These are phyloP conservation scores for Ceratoteleas bidentatus DNA, from an alignment of 1,140 invertebrate genomes.

Conservation along the genomic window DNA sequence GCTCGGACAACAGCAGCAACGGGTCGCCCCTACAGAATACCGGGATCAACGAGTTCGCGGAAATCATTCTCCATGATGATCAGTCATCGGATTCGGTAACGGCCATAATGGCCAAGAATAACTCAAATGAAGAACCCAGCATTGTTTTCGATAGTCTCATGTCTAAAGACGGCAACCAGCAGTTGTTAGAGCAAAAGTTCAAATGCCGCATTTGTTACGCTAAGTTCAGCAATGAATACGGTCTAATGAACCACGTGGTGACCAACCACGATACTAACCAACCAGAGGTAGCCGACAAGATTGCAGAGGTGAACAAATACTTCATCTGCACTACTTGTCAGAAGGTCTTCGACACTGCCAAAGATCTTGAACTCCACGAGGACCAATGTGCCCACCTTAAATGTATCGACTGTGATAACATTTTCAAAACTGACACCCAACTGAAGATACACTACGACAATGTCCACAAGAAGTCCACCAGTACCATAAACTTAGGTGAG, in stretches of 20 bases:
- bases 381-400: slow-evolving; percentile 16
- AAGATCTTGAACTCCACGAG: slow-evolving; percentile 31
- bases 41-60: slow-evolving; percentile 33
- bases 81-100: not conserved
- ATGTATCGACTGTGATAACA: slow-evolving; percentile 24
- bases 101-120: not conserved
- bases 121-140: not conserved
- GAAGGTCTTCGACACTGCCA: slow-evolving; percentile 23
- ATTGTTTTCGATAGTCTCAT: too few species aligned
- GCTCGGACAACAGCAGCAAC: not conserved
- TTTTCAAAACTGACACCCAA: slow-evolving; percentile 38
- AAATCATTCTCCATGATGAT: slow-evolving; percentile 38
- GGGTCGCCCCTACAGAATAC: slow-evolving; percentile 21
- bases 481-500: not conserved
- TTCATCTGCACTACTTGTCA: slow-evolving; percentile 48
- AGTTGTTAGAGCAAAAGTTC: not conserved
- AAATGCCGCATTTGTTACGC: slow-evolving; percentile 46
- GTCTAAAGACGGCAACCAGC: too few species aligned
- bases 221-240: slow-evolving; percentile 19
- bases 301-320: slow-evolving; percentile 16
- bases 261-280: not conserved
- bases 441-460: slow-evolving; percentile 40
- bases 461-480: slow-evolving; percentile 25
- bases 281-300: not conserved
- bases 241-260: slow-evolving; percentile 39